phyloP scores from a whole-genome alignment of 2,113 vertebrate species.

The Myotis lucifugus region DNA sequence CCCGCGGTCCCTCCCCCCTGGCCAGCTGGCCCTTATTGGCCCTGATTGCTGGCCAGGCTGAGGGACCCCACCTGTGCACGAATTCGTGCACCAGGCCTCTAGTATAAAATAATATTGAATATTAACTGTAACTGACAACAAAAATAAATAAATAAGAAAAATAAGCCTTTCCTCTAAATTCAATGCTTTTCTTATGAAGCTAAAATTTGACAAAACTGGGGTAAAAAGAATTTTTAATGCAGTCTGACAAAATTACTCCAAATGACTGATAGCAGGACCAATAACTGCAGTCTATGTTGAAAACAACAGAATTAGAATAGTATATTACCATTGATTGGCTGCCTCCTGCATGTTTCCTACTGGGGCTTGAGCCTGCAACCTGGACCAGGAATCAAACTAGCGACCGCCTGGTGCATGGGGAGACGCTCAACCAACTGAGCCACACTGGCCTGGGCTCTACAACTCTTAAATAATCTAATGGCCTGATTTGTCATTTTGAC shows the following conservation, averaged over 20 bases:
- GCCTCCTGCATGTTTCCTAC: no score
- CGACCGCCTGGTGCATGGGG: no score
- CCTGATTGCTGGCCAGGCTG: no score
- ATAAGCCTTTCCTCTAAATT: constrained; percentile 2
- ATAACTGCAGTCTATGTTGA: background rate
- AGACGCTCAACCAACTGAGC: no score
- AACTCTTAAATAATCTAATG: constrained; percentile 31
- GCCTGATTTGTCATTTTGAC: background rate
- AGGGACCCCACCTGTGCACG: no score
- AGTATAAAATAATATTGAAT: background rate
- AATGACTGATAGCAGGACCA: background rate
- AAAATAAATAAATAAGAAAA: background rate
- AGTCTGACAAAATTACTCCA: constrained; percentile 9
- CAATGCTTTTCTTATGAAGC: background rate
- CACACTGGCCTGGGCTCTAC: background rate
- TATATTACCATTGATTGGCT: background rate
- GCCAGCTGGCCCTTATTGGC: no score
- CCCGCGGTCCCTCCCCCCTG: no score
- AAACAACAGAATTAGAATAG: constrained; percentile 26
- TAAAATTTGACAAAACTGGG: background rate
- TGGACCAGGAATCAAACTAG: no score
- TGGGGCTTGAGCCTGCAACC: no score
- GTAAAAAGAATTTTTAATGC: background rate
- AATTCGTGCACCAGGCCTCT: no score
- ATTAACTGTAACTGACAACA: background rate